phyloP scores from a whole-genome alignment of 2,797 vertebrate species.

The Myiotriccus ornatus region DNA sequence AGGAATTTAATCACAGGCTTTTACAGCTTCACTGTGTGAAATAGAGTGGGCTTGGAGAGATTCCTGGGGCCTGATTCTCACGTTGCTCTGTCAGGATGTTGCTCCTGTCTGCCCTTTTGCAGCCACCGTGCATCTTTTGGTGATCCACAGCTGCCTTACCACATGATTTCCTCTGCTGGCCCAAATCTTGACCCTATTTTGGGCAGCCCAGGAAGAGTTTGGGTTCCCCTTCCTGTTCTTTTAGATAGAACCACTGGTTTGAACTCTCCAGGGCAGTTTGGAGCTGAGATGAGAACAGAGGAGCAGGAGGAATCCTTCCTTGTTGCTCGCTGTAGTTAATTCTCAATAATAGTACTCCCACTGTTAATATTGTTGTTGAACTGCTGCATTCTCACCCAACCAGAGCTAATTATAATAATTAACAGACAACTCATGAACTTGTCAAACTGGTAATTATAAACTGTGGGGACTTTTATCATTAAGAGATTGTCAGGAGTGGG shows the following conservation, averaged over 20 bases:
- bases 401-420: conserved; percentile 84
- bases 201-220: background rate
- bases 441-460: conserved; percentile 83
- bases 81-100: rapidly evolving
- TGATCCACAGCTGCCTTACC: background rate
- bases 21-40: background rate
- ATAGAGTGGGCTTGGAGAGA: background rate
- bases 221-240: background rate
- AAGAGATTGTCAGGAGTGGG: conserved; percentile 65
- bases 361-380: conserved; percentile 78
- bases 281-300: background rate
- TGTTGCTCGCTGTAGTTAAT: conserved; percentile 24
- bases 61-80: rapidly evolving
- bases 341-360: conserved; percentile 59
- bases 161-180: background rate
- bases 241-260: background rate
- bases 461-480: conserved; percentile 74
- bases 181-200: background rate
- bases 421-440: conserved; percentile 82
- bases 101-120: background rate
- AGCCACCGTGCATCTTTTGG: background rate
- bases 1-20: conserved; percentile 28
- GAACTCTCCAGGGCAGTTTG: background rate
- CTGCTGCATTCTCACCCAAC: conserved; percentile 70
- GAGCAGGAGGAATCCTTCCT: conserved; percentile 27